Conservation (phyloP, 2,797 vertebrate species). For the Dicrostonyx torquatus region DNA sequence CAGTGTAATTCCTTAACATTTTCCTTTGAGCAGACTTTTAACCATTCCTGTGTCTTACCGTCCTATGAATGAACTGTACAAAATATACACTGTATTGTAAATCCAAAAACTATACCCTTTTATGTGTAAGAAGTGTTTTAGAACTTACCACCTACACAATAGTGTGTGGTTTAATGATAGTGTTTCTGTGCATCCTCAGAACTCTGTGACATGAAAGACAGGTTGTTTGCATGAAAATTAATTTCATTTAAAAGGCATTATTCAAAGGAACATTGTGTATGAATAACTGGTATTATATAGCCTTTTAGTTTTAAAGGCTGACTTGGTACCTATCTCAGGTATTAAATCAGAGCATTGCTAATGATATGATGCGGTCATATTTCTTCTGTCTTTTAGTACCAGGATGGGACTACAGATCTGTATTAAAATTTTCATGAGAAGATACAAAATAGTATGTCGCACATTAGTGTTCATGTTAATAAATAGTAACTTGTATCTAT, state of each 20-base stretch:
- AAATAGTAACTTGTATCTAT: neutral
- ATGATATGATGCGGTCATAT: neutral
- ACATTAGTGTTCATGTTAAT: neutral
- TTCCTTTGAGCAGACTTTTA: constrained; percentile 40
- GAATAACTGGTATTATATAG: constrained; percentile 46
- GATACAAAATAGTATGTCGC: neutral
- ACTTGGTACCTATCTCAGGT: neutral
- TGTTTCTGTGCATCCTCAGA: constrained; percentile 53
- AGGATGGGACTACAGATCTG: neutral
- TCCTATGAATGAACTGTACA: constrained; percentile 1
- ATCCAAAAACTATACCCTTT: constrained; percentile 53
- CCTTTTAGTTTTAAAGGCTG: constrained; percentile 30
- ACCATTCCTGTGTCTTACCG: neutral
- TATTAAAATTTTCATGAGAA: neutral
- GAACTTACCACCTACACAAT: constrained; percentile 61
- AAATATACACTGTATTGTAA: constrained; percentile 56
- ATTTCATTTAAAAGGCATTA: constrained; percentile 50
- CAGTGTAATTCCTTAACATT: neutral
- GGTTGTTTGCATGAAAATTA: constrained; percentile 42
- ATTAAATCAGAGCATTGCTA: constrained; percentile 34
- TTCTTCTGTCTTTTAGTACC: neutral
- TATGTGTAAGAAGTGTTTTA: constrained; percentile 61
- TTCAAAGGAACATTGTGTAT: constrained; percentile 45
- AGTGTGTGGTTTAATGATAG: constrained; percentile 69
- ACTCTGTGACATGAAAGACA: constrained; percentile 58